Evolutionary conservation across 1,140 invertebrate species (phyloP), one percentile per base, ranked within the genome.

Genomic region (Antheraea pernyi): DNA sequence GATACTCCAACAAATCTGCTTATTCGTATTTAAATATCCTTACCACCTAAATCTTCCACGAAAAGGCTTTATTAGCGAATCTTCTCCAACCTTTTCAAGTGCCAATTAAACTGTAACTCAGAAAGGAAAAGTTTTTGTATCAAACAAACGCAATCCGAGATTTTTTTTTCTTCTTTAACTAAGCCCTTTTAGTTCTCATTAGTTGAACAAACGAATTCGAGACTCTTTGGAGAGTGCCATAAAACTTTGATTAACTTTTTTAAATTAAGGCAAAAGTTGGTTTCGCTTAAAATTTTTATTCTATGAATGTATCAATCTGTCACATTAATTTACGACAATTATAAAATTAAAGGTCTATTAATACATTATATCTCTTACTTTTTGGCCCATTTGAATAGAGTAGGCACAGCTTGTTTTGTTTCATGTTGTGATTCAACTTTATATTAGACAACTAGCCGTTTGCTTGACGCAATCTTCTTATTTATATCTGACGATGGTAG

Each of bases 121-220:
- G 46, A 53, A 53, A 53, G 19, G 61, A 63, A 68, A 68, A 68
- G 22, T 68, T 68, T 68, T 61, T 59, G 66, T 60, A 68, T 68
- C 59, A 68, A 42, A 37, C 58, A 60, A 37, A 67, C 53, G 13
- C 46, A 67, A 67, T 59, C 39, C 19, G 19, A 68, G 66, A 42
- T 68, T 59, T 63, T 63, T n/a, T n/a, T 65, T 58, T 53, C 18
- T 65, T 59, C 61, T 30, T 37, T n/a, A 63, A 37, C 11, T 42
- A 42, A 42, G 39, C 61, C 22, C n/a, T 63, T 37, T 63, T 61
- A 30, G 61, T 37, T 7, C 30, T 63, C 30, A 63, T 63, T 63
- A 63, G 30, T 37, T 36, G 61, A 37, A 53, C 13, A 63, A 30
- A 63, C 61, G 37, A 37, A 30, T 37, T 30, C 30, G 16, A 63